Evolutionary conservation across 37 sponge, comb jelly and placozoan species (phyloP).

Genomic region (Ianthella basta): DNA sequence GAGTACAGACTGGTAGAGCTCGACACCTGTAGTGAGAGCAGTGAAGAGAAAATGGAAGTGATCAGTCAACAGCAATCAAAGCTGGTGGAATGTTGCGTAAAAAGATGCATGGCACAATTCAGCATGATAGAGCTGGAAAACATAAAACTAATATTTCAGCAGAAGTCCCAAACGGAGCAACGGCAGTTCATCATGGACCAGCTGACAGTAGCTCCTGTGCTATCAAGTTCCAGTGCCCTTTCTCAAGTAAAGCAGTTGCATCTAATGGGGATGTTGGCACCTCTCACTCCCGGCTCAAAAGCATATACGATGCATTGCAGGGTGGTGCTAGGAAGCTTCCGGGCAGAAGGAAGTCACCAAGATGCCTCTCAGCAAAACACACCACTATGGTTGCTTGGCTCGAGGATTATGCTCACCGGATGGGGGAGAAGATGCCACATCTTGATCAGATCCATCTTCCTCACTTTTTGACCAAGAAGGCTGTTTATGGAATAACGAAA

Average conservation of each 20-base stretch:
- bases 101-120: background rate
- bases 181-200: slow-evolving; percentile 1
- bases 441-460: slow-evolving; percentile 47
- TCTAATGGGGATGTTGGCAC: background rate
- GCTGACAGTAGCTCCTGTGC: background rate
- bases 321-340: background rate
- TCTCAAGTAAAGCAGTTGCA: background rate
- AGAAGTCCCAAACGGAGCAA: background rate
- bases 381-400: slow-evolving; percentile 50
- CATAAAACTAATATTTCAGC: background rate
- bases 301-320: background rate
- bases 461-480: slow-evolving; percentile 43
- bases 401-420: slow-evolving; percentile 29
- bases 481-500: slow-evolving; percentile 38
- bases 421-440: slow-evolving; percentile 55
- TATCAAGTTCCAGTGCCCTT: too few relatives aligned
- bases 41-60: background rate
- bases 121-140: background rate
- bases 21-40: slow-evolving; percentile 30
- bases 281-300: background rate
- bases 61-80: background rate
- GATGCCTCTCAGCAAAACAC: background rate
- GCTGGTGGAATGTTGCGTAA: background rate
- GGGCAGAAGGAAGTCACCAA: background rate
- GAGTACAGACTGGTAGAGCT: slow-evolving; percentile 25